Evolutionary conservation across 2,113 vertebrate genomes (phyloP).

Genomic region (Sylvicapra grimmia): DNA sequence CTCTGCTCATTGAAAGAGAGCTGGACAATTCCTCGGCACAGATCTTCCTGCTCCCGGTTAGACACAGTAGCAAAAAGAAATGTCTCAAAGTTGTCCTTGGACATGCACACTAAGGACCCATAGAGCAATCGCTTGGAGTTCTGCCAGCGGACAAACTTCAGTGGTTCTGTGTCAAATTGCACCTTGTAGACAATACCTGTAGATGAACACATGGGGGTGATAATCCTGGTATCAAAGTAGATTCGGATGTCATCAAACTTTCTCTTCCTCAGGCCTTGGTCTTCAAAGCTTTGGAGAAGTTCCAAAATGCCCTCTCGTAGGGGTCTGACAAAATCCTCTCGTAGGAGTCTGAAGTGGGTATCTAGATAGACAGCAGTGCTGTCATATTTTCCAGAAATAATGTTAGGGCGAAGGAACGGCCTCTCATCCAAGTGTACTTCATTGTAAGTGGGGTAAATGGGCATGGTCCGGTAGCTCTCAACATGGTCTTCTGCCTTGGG

Average conservation of each 20-base stretch:
- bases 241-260: constrained; percentile 90
- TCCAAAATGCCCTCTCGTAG: constrained; percentile 90
- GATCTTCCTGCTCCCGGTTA: constrained; percentile 79
- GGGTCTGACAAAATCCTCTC: constrained; percentile 94
- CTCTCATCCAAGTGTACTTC: constrained; percentile 84
- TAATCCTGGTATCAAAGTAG: constrained; percentile 85
- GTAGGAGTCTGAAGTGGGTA: constrained; percentile 93
- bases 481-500: constrained; percentile 65
- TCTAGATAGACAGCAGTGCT: constrained; percentile 88
- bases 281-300: constrained; percentile 80
- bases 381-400: constrained; percentile 82
- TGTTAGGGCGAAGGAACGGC: constrained; percentile 89
- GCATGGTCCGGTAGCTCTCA: constrained; percentile 83
- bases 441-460: constrained; percentile 87
- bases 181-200: constrained; percentile 87
- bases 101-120: constrained; percentile 94
- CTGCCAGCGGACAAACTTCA: constrained; percentile 91
- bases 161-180: constrained; percentile 85
- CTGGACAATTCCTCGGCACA: constrained; percentile 82
- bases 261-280: constrained; percentile 76
- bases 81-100: constrained; percentile 89
- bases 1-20: constrained; percentile 87
- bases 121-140: constrained; percentile 93
- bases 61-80: constrained; percentile 92
- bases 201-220: constrained; percentile 82